phyloP scores from a whole-genome alignment of 2,113 vertebrate genomes.

The Cryptomyrus ogoouensis region DNA sequence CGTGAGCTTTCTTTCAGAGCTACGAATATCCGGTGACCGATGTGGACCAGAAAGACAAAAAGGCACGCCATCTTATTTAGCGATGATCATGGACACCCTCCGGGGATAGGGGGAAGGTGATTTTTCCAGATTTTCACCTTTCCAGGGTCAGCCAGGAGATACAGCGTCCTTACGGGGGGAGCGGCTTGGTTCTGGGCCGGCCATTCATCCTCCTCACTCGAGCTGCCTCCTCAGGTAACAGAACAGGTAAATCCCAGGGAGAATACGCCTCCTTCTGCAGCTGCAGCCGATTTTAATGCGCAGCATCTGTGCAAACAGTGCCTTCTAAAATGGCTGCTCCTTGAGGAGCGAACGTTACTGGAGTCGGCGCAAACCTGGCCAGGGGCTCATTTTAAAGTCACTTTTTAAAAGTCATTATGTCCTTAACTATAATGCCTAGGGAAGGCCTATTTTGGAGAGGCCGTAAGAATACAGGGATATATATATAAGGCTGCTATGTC shows the following conservation, averaged over 20 bases:
- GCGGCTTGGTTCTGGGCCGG: conserved; percentile 68
- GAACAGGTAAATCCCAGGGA: conserved; percentile 67
- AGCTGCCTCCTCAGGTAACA: conserved; percentile 68
- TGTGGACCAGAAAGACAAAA: not conserved
- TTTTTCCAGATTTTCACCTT: conserved; percentile 51
- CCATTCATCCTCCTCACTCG: conserved; percentile 64
- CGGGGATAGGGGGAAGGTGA: conserved; percentile 13
- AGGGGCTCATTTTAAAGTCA: conserved; percentile 63
- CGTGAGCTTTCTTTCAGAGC: not conserved
- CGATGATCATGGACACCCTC: not conserved
- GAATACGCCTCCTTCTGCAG: conserved; percentile 36
- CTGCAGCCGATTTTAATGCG: conserved; percentile 69
- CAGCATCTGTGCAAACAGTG: conserved; percentile 72
- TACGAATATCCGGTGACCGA: not conserved
- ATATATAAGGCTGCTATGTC: conserved; percentile 5
- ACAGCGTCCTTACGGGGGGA: conserved; percentile 59
- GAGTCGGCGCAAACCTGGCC: conserved; percentile 65
- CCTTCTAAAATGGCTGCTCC: conserved; percentile 72
- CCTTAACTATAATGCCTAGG: not conserved
- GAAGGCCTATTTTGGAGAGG: not conserved
- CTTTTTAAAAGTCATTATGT: conserved; percentile 22
- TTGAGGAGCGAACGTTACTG: conserved; percentile 63
- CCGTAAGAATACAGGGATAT: not conserved
- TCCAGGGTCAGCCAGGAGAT: conserved; percentile 54
- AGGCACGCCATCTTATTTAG: not conserved